Base-by-base conservation (phyloP, 2,888 invertebrate species). In the Acanthosoma haemorrhoidale region DNA sequence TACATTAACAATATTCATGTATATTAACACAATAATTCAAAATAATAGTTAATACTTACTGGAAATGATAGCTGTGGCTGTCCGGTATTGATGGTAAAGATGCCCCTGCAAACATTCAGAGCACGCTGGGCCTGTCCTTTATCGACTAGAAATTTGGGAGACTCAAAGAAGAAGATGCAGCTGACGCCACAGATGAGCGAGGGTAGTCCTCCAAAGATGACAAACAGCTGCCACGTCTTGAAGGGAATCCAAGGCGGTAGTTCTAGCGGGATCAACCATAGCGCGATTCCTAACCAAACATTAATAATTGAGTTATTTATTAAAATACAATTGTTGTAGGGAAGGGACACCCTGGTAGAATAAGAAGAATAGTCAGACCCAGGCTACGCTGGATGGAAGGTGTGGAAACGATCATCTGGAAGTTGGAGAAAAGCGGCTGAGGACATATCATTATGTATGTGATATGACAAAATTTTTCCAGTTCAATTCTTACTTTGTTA, bases 101-200 rank as follows among this genome's bases (percentile, higher is more conserved):
- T 88, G 73, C 77, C 82, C 72, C 81, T 81, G 74, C 90, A 86
- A 2, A 89, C 83, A 4, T 80, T 76, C 74, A 90, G 77, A 0
- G 90, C 90, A 76, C 88, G 86, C 9, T 85, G 83, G 72, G 86
- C 86, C 58, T 84, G 81, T 1, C 88, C 87, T 58, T 86, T 82
- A 1, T 88, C 85, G 84, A 91, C 87, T 4, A 91, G 81, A 79
- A 89, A 91, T 79, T 90, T 90, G 5, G 91, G 91, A 77, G 90
- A 91, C 79, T 92, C 91, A 0, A 91, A 80, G 51, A 76, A 90
- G 69, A 88, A 81, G 67, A 87, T 81, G 0, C 84, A 81, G 36
- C 87, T 72, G 15, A 75, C 15, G 0, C 87, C 87, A 5, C 89
- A 85, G 1, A 88, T 75, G 0, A 92, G 77, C 21, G 88, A 87